These are phyloP conservation scores for Rhodinocichla rosea DNA, from an alignment of 2,113 vertebrate species.

Conservation along the genomic window DNA sequence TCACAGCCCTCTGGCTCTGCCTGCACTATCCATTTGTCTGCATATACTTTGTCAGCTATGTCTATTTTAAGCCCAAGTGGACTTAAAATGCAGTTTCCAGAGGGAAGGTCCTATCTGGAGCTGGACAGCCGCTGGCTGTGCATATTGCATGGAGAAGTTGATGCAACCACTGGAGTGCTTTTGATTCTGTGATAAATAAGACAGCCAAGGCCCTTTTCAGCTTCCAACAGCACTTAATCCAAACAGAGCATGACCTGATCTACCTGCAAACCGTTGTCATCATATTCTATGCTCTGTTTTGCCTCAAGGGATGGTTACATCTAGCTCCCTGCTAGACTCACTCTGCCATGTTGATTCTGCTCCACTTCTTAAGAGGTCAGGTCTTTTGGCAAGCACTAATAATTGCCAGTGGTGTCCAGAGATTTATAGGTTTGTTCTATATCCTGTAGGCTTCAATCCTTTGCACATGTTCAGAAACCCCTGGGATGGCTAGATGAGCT, in stretches of 20 bases:
- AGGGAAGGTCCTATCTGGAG: not conserved
- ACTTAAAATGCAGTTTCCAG: not conserved
- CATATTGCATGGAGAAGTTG: not conserved
- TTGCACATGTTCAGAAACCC: not conserved
- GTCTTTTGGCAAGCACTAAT: conserved; percentile 15
- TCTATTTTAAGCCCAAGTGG: not conserved
- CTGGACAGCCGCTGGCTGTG: not conserved
- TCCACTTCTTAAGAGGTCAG: conserved; percentile 21
- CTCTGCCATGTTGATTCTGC: not conserved
- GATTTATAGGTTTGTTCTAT: conserved; percentile 9
- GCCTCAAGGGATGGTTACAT: not conserved
- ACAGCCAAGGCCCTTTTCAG: not conserved
- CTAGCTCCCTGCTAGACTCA: not conserved
- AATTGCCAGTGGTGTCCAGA: not conserved
- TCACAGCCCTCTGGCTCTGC: not conserved
- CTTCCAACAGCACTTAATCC: not conserved
- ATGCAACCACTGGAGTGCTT: not conserved
- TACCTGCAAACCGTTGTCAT: not conserved
- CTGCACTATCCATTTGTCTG: not conserved
- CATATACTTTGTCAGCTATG: not conserved
- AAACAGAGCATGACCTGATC: conserved; percentile 21
- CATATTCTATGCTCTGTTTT: not conserved
- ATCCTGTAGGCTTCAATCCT: not conserved
- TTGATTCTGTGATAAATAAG: not conserved
- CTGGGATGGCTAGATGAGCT: not conserved